A percentile compares a stretch with the other conserved stretches of the same genome.
Evolutionary conservation across 2,113 vertebrate species (phyloP).

Genomic region (Sterna hirundo): DNA sequence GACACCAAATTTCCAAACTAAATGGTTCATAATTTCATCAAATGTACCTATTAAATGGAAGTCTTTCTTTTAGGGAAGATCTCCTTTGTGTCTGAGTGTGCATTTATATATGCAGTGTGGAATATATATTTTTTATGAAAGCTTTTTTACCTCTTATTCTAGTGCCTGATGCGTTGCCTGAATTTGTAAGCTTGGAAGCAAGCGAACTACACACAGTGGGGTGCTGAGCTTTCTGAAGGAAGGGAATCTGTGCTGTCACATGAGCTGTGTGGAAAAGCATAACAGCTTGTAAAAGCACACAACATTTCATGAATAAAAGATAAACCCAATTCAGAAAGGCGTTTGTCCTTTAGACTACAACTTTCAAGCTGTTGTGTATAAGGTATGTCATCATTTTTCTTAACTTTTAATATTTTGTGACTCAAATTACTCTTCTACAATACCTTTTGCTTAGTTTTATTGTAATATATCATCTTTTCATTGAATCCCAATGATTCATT

Average conservation of each 20-base stretch:
- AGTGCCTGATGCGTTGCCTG: background rate
- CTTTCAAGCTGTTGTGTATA: constrained; percentile 1
- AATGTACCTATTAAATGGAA: background rate
- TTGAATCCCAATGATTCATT: background rate
- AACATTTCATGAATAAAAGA: constrained; percentile 64
- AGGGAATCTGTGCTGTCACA: constrained; percentile 31
- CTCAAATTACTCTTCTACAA: background rate
- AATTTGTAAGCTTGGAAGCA: constrained; percentile 40
- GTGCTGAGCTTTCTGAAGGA: constrained; percentile 30
- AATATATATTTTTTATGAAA: background rate
- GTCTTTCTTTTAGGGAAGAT: background rate
- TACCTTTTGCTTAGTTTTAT: background rate
- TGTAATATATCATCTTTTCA: background rate
- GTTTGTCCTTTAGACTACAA: constrained; percentile 2
- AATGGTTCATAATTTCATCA: background rate
- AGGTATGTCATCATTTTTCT: background rate
- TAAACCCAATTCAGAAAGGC: constrained; percentile 2
- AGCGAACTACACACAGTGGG: constrained; percentile 18
- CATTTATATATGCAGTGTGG: background rate
- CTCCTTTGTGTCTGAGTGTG: background rate
- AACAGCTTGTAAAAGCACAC: constrained; percentile 31
- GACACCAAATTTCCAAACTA: background rate
- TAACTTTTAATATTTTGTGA: background rate
- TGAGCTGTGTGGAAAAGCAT: constrained; percentile 21
- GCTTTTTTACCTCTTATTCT: background rate